These are phyloP conservation scores for Erpobdella octoculata DNA, from an alignment of 2,888 invertebrate genomes.

Conservation along the genomic window DNA sequence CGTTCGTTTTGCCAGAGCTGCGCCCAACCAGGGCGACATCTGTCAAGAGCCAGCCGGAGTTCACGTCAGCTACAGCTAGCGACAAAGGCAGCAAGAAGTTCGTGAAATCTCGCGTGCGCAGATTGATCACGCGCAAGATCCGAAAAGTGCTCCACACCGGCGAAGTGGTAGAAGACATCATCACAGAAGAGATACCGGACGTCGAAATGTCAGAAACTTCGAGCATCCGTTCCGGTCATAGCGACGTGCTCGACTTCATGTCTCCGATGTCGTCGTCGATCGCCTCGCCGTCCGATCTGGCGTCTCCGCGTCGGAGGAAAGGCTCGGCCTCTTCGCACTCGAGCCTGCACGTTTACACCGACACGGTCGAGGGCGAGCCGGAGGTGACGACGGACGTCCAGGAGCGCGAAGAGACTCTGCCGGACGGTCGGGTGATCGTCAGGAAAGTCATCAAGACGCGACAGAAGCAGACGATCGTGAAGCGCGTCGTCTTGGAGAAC, in stretches of 20 bases:
- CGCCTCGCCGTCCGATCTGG: slow-evolving; percentile 18
- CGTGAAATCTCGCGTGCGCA: slow-evolving; percentile 31
- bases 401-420: slow-evolving; percentile 33
- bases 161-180: slow-evolving; percentile 37
- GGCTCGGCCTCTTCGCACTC: slow-evolving; percentile 28
- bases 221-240: slow-evolving; percentile 33
- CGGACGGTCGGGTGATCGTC: slow-evolving; percentile 32
- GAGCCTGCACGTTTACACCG: slow-evolving; percentile 33
- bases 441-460: slow-evolving; percentile 32
- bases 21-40: background rate
- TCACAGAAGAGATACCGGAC: slow-evolving; percentile 37
- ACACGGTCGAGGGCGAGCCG: slow-evolving; percentile 35
- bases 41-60: background rate
- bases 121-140: slow-evolving; percentile 31
- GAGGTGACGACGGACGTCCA: slow-evolving; percentile 34
- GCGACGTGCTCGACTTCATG: slow-evolving; percentile 31
- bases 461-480: slow-evolving; percentile 34
- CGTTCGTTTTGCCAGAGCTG: slow-evolving; percentile 2
- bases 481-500: slow-evolving; percentile 34
- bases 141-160: slow-evolving; percentile 37
- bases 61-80: background rate
- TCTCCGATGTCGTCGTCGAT: slow-evolving; percentile 30
- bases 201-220: slow-evolving; percentile 35
- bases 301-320: slow-evolving; percentile 14
- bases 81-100: slow-evolving; percentile 36